These are phyloP conservation scores for Paracentrotus lividus DNA, from an alignment of 53 echinoderm and acorn worm genomes.

Conservation along the genomic window DNA sequence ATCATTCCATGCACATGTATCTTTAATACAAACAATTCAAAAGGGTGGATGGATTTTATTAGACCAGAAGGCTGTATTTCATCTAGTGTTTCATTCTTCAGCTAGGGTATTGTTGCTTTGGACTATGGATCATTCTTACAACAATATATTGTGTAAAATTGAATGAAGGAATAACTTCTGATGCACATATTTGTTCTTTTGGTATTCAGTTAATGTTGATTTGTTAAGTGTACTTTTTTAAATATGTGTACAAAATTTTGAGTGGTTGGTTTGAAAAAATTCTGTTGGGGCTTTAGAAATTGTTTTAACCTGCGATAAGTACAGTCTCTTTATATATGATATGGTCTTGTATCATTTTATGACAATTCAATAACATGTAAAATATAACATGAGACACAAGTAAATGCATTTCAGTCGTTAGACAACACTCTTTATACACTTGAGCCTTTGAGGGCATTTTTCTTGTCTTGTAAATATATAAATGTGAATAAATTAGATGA, in stretches of 20 bases:
- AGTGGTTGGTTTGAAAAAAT: neutral
- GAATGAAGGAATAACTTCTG: neutral
- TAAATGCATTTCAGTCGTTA: neutral
- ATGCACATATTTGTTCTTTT: neutral
- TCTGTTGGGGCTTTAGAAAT: no score
- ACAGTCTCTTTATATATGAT: neutral
- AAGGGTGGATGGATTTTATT: neutral
- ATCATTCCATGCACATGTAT: constrained; percentile 19
- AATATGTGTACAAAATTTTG: neutral
- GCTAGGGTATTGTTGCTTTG: neutral
- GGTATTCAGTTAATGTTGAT: neutral
- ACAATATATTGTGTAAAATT: constrained; percentile 6
- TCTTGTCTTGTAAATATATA: constrained; percentile 1
- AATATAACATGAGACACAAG: neutral
- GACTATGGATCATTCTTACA: neutral
- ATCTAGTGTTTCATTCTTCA: neutral
- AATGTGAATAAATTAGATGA: constrained; percentile 12
- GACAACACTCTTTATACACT: neutral
- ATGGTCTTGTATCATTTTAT: neutral
- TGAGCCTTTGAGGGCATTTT: neutral
- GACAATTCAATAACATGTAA: neutral
- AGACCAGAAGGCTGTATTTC: neutral
- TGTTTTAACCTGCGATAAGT: no score
- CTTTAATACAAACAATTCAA: neutral
- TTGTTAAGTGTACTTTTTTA: neutral